Base-by-base conservation (phyloP, 2,113 vertebrate species). In the Nyctibius bracteatus region DNA sequence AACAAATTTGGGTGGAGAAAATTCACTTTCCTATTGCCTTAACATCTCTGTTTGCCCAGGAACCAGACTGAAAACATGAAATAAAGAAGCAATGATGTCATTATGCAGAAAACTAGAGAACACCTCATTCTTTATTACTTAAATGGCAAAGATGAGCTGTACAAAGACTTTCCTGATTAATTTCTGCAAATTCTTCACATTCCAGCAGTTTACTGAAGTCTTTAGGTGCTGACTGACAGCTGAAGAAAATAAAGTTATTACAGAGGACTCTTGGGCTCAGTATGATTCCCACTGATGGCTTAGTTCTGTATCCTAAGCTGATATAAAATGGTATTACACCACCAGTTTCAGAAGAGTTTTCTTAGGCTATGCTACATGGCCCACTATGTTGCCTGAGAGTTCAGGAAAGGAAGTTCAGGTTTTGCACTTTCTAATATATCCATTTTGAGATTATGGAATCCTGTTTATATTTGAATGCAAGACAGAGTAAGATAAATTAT, bases 251-350 rank as follows among this genome's bases (percentile, higher is more conserved):
- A 14, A 63, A 46, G 28, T 71, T 81, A 39, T n/a, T 77, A 44
- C 37, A 75, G 52, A 66, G 33, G 37, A 31, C 20, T 22, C 8
- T 15, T 61, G 9, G 10, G 2, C 13, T 7, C 23, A 1, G 0
- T 13, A 7, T 54, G 10, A 68, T 75, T 79, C 2, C 12, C 43
- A 44, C 4, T 44, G 41, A n/a, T 46, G 9, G 14, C 35, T 90
- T 78, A 47, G n/a, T 46, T 79, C 54, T 2, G 5, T 43, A 58
- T 46, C 43, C 47, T 27, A 65, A 80, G 15, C 9, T 73, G 37
- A 61, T 31, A 65, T 24, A 68, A 81, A 66, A 25, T 16, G 22
- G 2, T 28, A 35, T 59, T 55, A 8, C 11, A 17, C 27, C n/a
- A 58, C 16, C 8, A 37, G 39, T 37, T 72, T 91, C 78, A 80